Conservation (phyloP, 2,113 vertebrate species). For the Xiphophorus couchianus region DNA sequence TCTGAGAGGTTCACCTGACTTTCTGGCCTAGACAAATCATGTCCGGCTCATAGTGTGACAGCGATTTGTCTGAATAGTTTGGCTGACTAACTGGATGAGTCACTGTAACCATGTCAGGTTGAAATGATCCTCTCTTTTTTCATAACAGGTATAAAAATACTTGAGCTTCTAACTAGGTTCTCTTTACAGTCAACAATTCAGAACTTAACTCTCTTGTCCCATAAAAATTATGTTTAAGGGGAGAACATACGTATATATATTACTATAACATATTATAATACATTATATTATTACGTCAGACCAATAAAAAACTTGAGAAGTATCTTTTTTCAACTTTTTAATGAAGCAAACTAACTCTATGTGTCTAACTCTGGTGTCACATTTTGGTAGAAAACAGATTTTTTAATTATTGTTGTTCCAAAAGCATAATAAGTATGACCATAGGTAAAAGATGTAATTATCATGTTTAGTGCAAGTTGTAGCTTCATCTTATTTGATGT, state of each 20-base stretch:
- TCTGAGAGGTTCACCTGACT: conserved; percentile 38
- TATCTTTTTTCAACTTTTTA: too few relatives aligned
- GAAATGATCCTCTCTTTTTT: conserved; percentile 17
- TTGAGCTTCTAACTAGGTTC: not conserved
- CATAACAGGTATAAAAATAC: not conserved
- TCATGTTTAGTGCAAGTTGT: not conserved
- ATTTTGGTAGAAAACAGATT: too few relatives aligned
- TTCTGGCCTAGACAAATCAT: conserved; percentile 16
- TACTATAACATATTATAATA: too few relatives aligned
- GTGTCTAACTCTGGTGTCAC: too few relatives aligned
- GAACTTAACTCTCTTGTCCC: too few relatives aligned
- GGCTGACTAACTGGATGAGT: conserved; percentile 41
- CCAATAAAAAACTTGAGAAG: too few relatives aligned
- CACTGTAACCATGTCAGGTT: conserved; percentile 14
- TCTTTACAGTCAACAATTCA: not conserved
- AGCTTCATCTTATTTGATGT: conserved; percentile 5
- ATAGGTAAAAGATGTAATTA: not conserved
- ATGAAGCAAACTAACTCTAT: too few relatives aligned
- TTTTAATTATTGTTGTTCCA: too few relatives aligned
- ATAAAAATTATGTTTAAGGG: too few relatives aligned
- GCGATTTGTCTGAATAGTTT: conserved; percentile 11
- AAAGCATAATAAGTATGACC: not conserved
- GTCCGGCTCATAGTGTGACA: conserved; percentile 26
- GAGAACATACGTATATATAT: too few relatives aligned
- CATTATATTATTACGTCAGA: not conserved